Percentiles rank a stretch among this genome's conserved stretches.
These are phyloP conservation scores for Micromys minutus DNA, from an alignment of 2,113 vertebrate genomes.

Conservation along the genomic window DNA sequence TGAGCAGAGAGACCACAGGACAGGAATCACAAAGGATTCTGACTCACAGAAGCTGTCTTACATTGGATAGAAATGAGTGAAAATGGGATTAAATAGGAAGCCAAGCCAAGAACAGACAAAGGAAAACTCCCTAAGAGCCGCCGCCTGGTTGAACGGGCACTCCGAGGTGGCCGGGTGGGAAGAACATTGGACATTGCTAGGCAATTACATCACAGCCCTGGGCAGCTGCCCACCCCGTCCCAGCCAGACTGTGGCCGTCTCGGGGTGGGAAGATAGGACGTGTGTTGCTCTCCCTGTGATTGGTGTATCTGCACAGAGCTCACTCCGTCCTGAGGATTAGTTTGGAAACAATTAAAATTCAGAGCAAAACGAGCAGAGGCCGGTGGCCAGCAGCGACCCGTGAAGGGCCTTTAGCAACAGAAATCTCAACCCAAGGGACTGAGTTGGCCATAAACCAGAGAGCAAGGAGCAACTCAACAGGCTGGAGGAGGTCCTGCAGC, in stretches of 20 bases:
- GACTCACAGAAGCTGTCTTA: conserved; percentile 83
- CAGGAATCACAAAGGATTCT: conserved; percentile 70
- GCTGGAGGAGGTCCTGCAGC: background rate
- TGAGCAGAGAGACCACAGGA: background rate
- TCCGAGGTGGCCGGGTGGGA: conserved; percentile 59
- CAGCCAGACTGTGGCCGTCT: background rate
- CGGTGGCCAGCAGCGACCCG: background rate
- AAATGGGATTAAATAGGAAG: conserved; percentile 86
- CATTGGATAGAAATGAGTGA: conserved; percentile 85
- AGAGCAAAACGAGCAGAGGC: conserved; percentile 58
- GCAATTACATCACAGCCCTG: conserved; percentile 28
- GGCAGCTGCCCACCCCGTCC: background rate
- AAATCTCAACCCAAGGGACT: conserved; percentile 84
- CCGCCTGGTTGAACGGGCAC: conserved; percentile 60
- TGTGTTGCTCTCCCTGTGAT: conserved; percentile 32
- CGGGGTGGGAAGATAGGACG: background rate
- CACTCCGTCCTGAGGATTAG: conserved; percentile 70
- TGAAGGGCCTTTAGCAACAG: conserved; percentile 51
- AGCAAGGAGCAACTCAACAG: background rate
- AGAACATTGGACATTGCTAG: conserved; percentile 69
- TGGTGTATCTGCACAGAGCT: conserved; percentile 65
- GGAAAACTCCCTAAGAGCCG: conserved; percentile 73
- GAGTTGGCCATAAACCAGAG: conserved; percentile 70
- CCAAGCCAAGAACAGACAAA: conserved; percentile 83
- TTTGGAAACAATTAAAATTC: conserved; percentile 79